Percentiles rank a stretch among this genome's conserved stretches.
Conservation (phyloP, 1,140 invertebrate species). For the Drosophila saltans region DNA sequence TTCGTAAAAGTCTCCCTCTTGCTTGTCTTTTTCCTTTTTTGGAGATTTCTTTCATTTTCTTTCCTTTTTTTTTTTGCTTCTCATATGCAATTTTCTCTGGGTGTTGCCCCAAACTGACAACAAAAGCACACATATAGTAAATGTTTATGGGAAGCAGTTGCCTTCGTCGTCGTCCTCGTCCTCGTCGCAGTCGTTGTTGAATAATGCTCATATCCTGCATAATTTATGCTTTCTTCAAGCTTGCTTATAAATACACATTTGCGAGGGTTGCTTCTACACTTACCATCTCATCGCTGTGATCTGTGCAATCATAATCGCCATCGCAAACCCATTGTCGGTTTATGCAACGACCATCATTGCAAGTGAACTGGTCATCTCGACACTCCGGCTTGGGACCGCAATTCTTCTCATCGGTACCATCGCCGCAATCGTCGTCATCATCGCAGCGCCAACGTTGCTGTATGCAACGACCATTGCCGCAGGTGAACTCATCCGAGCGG, state of each 20-base stretch:
- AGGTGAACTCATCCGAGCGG: slow-evolving; percentile 94
- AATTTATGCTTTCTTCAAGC: slow-evolving; percentile 66
- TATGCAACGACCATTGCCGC: slow-evolving; percentile 94
- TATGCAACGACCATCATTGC: slow-evolving; percentile 87
- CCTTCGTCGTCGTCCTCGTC: slow-evolving; percentile 38
- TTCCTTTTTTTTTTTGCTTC: background rate
- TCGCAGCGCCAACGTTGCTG: slow-evolving; percentile 94
- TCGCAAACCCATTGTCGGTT: slow-evolving; percentile 91
- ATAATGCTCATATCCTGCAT: slow-evolving; percentile 74
- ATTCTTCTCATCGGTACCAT: slow-evolving; percentile 90
- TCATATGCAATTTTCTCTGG: slow-evolving; percentile 52
- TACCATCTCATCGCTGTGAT: slow-evolving; percentile 91
- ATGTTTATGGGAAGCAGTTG: slow-evolving; percentile 73
- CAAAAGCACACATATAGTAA: slow-evolving; percentile 72
- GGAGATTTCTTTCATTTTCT: background rate
- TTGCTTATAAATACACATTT: slow-evolving; percentile 42
- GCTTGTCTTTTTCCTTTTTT: slow-evolving; percentile 35
- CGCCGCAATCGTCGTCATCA: slow-evolving; percentile 92
- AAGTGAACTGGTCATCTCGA: slow-evolving; percentile 87
- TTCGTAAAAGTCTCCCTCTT: background rate
- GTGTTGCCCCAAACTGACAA: slow-evolving; percentile 44
- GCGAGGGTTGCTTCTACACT: slow-evolving; percentile 66
- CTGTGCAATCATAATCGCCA: slow-evolving; percentile 91
- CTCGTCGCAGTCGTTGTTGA: slow-evolving; percentile 41
- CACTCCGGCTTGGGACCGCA: slow-evolving; percentile 89